Percentiles rank a stretch among this genome's conserved stretches.
phyloP scores from a whole-genome alignment of 2,113 vertebrate species.

The Tympanuchus pallidicinctus region DNA sequence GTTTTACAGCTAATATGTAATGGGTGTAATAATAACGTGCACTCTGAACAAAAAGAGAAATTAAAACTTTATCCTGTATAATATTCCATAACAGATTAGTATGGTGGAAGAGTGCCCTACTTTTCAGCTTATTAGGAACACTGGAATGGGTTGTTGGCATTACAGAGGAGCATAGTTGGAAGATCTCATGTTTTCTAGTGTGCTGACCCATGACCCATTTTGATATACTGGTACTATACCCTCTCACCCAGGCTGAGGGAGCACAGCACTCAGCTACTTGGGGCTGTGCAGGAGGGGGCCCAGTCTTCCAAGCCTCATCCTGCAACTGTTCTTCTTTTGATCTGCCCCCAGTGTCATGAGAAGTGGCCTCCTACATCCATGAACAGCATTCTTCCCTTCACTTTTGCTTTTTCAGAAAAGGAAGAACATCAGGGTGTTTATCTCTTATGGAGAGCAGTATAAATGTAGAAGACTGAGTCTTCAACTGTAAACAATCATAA shows the following conservation, averaged over 20 bases:
- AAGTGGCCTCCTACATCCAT: neutral
- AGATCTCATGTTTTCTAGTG: neutral
- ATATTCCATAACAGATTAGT: neutral
- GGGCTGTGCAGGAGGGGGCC: accelerated
- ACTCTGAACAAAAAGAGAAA: neutral
- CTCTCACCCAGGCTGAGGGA: neutral
- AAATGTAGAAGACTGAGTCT: neutral
- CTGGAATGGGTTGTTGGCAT: neutral
- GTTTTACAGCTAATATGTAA: neutral
- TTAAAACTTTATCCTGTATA: neutral
- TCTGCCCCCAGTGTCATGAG: accelerated
- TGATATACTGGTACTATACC: neutral
- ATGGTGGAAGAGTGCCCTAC: neutral
- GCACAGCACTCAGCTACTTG: neutral
- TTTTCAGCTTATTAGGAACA: neutral
- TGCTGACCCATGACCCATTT: accelerated
- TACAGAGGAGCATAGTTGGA: neutral
- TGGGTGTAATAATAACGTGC: neutral
- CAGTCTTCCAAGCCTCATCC: accelerated
- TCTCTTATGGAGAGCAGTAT: neutral
- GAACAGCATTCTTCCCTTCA: neutral
- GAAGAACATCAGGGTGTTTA: neutral
- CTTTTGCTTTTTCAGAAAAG: neutral
- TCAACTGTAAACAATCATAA: neutral
- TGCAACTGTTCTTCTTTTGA: neutral